Conservation (phyloP, 2,797 vertebrate species). For the Simalia tracyae region DNA sequence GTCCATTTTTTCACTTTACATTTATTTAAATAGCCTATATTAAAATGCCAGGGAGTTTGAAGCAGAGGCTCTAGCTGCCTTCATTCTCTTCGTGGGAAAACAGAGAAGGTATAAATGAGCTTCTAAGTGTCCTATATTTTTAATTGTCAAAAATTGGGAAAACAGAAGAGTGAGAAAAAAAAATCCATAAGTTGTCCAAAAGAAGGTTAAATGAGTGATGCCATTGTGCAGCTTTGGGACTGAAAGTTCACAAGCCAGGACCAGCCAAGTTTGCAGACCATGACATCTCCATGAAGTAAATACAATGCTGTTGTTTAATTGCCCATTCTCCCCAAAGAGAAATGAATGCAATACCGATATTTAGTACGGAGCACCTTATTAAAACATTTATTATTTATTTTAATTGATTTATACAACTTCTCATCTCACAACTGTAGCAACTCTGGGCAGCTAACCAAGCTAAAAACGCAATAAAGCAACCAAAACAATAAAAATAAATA, state of each 20-base stretch:
- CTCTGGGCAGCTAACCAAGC: neutral
- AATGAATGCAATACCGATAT: neutral
- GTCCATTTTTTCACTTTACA: neutral
- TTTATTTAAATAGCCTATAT: neutral
- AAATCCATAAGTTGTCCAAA: neutral
- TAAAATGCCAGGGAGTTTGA: neutral
- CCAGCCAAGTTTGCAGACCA: neutral
- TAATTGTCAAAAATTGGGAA: neutral
- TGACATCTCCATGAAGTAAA: neutral
- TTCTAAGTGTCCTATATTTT: neutral
- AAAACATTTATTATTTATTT: neutral
- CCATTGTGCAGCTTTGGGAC: neutral
- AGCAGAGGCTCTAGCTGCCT: neutral
- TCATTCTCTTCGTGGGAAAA: neutral
- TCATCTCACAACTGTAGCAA: neutral
- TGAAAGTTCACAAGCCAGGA: neutral
- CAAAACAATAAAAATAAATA: neutral
- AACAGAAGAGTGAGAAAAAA: neutral
- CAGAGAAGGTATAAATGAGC: neutral
- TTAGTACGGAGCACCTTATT: constrained; percentile 5
- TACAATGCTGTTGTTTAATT: neutral
- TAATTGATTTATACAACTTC: neutral
- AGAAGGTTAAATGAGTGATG: neutral
- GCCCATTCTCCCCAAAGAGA: neutral
- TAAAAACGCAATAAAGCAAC: neutral